phyloP scores from a whole-genome alignment of 2,113 vertebrate genomes.

The Fulica atra region DNA sequence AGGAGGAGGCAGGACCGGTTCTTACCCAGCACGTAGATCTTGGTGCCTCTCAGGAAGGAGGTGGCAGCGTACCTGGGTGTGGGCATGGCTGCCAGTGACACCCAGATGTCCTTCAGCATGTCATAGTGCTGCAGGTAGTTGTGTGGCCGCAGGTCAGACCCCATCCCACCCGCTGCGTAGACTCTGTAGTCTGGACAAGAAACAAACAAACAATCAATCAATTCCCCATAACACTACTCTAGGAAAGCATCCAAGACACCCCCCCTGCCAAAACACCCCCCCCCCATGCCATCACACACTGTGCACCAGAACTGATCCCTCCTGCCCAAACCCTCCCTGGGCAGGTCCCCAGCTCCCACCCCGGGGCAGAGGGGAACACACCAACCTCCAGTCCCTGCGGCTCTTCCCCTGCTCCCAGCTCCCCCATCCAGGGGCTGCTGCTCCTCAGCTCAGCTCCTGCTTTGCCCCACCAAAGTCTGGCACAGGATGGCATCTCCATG shows the following conservation, averaged over 20 bases:
- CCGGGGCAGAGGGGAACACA: rapidly evolving
- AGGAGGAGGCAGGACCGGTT: neutral
- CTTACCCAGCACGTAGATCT: slow-evolving; percentile 93
- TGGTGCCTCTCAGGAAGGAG: slow-evolving; percentile 85
- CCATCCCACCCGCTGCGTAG: slow-evolving; percentile 93
- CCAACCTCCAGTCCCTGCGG: neutral
- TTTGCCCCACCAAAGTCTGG: neutral
- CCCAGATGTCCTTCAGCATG: slow-evolving; percentile 95
- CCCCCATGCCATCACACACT: rapidly evolving
- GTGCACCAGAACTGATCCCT: neutral
- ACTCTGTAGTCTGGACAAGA: slow-evolving; percentile 84
- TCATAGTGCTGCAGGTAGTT: slow-evolving; percentile 94
- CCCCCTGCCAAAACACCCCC: neutral
- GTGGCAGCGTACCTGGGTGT: slow-evolving; percentile 92
- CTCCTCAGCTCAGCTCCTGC: neutral
- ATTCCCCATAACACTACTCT: rapidly evolving
- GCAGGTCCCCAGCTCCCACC: rapidly evolving
- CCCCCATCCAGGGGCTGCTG: neutral
- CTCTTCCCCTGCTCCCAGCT: neutral
- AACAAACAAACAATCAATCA: neutral
- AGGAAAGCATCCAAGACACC: neutral
- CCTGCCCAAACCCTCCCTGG: neutral
- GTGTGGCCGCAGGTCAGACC: slow-evolving; percentile 89
- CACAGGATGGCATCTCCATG: neutral
- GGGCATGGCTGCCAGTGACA: slow-evolving; percentile 90